Evolutionary conservation across 2,797 vertebrate genomes (phyloP), one percentile per base, ranked within the genome.

Genomic region (Cyclopterus lumpus): DNA sequence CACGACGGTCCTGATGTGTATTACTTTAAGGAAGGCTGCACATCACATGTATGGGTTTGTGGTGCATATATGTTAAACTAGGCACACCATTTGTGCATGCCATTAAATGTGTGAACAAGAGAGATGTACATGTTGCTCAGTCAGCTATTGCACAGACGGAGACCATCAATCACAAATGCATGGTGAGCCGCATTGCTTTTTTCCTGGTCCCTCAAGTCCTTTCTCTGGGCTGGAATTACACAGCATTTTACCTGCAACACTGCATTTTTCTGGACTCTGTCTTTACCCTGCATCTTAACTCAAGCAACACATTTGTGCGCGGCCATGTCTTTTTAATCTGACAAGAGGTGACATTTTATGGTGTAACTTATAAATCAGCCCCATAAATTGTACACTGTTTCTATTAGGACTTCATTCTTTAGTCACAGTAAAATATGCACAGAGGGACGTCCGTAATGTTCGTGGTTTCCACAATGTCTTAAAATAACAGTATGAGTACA

Each of bases 161-260:
- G 91, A 78, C 91, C 90, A 94, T 94, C 93, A 92, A 94, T 95
- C 93, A 93, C 75, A 68, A 89, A 90, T 85, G 84, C 84, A 83
- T 55, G 64, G 77, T 80, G 82, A 87, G 87, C 87, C 78, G 84
- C 86, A 90, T 86, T 82, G 85, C 86, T 91, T 81, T 85, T 82
- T 84, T 81, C 77, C 86, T 77, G 77, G 87, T 88, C 88, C 83
- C 88, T 80, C 75, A 69, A 84, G 86, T 85, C 83, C 71, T 81
- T 82, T 88, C 86, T 79, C 70, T 61, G 70, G 80, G 69, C 80
- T 79, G 86, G 80, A 91, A 90, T 92, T 91, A 91, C 90, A 87
- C 86, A 89, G 89, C 93, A 89, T 93, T 93, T 91, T 91, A 80
- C 70, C 88, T 62, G 48, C 90, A 94, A 92, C 84, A 71, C 87